Base-by-base conservation (phyloP, 2,797 vertebrate genomes). In the Halcyon leucocephala region DNA sequence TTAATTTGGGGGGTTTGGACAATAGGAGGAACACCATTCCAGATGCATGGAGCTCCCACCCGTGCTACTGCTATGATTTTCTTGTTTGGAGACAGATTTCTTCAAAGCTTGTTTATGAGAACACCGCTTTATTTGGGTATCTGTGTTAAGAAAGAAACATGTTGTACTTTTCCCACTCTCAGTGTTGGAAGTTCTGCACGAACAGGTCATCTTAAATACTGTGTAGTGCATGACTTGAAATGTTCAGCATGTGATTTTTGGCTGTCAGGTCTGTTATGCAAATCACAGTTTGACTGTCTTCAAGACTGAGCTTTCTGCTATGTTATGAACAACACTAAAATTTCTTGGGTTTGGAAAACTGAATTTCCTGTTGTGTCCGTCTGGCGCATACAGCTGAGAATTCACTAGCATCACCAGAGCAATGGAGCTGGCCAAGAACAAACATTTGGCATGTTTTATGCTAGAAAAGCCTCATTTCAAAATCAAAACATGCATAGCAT, bases 371-470 rank as follows among this genome's bases (percentile, higher is more conserved):
- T 97, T 96, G 86, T 96, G 84, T 97, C 86, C 21, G 2, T 95
- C 79, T 97, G 96, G 92, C 93, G 69, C 90, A 65, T 87, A 73
- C 1, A n/a, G 66, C 85, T 95, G 52, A 84, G 61, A 89, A 96
- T 97, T 95, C 95, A 92, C 74, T 91, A 92, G 81, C 86, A 95
- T 96, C 93, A 97, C 93, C 93, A 96, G 78, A 97, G 90, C 92
- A 72, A 44, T 17, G 18, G 90, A 93, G 90, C 91, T 81, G 93
- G 93, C 94, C 77, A 69, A 96, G 95, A 97, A 96, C 96, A 98
- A 97, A 97, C 9, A 5, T 97, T 97, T 96, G 96, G 95, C 89
- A 64, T 86, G 86, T 96, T 95, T 94, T 95, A 28, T 90, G 76
- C 74, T 96, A 90, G 81, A 76, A 96, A 79, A 80, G 15, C 54